Conservation (phyloP, 2,113 vertebrate species). For the Megaleporinus macrocephalus region DNA sequence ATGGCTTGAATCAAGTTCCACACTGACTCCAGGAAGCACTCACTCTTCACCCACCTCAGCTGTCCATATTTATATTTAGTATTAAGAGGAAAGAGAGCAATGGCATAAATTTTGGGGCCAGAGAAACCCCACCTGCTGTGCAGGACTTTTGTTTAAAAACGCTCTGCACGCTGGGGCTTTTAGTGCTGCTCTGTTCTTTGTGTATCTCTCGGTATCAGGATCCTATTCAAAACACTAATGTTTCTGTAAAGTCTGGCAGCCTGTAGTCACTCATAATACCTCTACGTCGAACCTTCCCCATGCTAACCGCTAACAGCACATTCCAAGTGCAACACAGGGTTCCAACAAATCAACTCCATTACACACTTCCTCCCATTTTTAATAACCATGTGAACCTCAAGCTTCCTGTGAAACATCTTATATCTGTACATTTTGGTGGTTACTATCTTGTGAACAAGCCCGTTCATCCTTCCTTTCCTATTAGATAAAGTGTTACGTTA, state of each 20-base stretch:
- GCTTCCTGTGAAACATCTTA: neutral
- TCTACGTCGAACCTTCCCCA: slow-evolving; percentile 36
- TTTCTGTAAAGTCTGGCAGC: slow-evolving; percentile 46
- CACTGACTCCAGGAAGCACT: slow-evolving; percentile 61
- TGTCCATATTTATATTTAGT: slow-evolving; percentile 77
- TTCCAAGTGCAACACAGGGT: neutral
- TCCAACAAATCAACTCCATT: neutral
- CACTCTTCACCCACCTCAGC: slow-evolving; percentile 66
- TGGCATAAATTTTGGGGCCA: slow-evolving; percentile 55
- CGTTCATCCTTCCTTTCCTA: slow-evolving; percentile 46
- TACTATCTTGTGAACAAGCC: neutral
- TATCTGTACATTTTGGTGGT: neutral
- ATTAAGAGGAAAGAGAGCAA: slow-evolving; percentile 58
- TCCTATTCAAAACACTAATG: slow-evolving; percentile 27
- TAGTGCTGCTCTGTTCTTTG: slow-evolving; percentile 22
- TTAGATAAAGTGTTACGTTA: slow-evolving; percentile 45
- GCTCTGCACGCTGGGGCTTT: slow-evolving; percentile 33
- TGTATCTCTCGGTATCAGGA: slow-evolving; percentile 21
- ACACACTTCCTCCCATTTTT: neutral
- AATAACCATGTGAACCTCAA: neutral
- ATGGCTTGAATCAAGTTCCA: slow-evolving; percentile 66
- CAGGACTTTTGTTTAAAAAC: slow-evolving; percentile 16
- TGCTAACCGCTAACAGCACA: slow-evolving; percentile 10
- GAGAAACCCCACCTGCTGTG: slow-evolving; percentile 59
- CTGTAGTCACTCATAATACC: slow-evolving; percentile 45